Evolutionary conservation across 2,113 vertebrate species (phyloP).

Genomic region (Seriola aureovittata): DNA sequence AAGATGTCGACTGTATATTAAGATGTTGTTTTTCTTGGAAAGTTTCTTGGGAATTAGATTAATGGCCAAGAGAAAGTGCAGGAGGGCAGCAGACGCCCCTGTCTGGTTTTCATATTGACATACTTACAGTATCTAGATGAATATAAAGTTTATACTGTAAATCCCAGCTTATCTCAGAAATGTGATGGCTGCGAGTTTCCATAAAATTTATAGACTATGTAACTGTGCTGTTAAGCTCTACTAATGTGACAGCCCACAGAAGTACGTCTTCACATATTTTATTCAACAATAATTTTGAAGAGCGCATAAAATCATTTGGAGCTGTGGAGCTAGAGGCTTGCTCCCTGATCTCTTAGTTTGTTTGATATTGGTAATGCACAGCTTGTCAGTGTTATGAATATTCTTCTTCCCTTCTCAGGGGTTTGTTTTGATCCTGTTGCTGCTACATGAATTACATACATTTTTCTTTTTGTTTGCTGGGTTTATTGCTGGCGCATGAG

Average conservation of each 20-base stretch:
- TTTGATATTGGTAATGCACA: background rate
- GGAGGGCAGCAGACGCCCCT: background rate
- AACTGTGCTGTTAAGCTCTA: background rate
- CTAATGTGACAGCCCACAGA: background rate
- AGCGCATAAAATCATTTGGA: background rate
- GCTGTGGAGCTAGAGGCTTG: background rate
- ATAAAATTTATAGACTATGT: background rate
- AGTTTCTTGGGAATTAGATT: background rate
- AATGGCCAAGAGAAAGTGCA: background rate
- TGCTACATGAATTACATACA: background rate
- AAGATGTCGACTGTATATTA: background rate
- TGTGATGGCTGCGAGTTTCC: background rate
- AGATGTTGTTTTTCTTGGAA: constrained; percentile 21
- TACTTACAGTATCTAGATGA: background rate
- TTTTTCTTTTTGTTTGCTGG: background rate
- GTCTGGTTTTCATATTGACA: constrained; percentile 20
- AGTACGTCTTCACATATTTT: background rate
- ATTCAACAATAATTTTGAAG: background rate
- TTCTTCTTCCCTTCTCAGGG: background rate
- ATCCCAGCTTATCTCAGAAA: background rate
- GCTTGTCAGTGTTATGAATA: background rate
- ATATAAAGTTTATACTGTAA: background rate
- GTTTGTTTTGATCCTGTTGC: background rate
- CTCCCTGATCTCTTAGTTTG: too few relatives aligned
- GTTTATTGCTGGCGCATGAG: constrained; percentile 1